Conservation (phyloP, 2,113 vertebrate genomes). For the Anhinga anhinga region DNA sequence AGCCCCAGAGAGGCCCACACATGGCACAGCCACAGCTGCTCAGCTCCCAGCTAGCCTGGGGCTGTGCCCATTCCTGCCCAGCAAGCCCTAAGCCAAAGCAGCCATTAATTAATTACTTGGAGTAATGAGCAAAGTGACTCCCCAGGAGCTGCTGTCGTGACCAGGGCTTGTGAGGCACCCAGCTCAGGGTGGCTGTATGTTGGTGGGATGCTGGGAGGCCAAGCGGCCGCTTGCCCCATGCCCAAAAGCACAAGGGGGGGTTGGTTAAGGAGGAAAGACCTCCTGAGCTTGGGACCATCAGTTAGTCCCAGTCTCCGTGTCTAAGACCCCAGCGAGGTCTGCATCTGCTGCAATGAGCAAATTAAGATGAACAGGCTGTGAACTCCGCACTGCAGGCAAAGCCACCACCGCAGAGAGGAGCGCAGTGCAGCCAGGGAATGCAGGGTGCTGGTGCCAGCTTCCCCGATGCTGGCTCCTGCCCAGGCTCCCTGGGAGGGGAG, state of each 20-base stretch:
- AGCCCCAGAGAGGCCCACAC: not conserved
- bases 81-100: not conserved
- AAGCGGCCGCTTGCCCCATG: fast-evolving
- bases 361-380: not conserved
- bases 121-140: not conserved
- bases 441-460: not conserved
- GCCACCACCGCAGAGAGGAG: not conserved
- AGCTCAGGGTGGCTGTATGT: not conserved
- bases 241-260: not conserved
- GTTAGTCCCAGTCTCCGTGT: not conserved
- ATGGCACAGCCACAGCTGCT: fast-evolving
- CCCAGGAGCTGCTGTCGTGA: not conserved
- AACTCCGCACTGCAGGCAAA: not conserved
- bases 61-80: not conserved
- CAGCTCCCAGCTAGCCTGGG: not conserved
- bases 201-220: not conserved
- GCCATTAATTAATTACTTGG: not conserved
- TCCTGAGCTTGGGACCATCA: not conserved
- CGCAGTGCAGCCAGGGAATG: fast-evolving
- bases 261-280: not conserved
- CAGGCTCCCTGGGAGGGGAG: not conserved
- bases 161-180: not conserved
- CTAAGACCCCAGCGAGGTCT: not conserved
- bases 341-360: not conserved
- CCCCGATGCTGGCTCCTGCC: not conserved